Conservation (phyloP, 2,797 vertebrate species). For the Cheirogaleus major region DNA sequence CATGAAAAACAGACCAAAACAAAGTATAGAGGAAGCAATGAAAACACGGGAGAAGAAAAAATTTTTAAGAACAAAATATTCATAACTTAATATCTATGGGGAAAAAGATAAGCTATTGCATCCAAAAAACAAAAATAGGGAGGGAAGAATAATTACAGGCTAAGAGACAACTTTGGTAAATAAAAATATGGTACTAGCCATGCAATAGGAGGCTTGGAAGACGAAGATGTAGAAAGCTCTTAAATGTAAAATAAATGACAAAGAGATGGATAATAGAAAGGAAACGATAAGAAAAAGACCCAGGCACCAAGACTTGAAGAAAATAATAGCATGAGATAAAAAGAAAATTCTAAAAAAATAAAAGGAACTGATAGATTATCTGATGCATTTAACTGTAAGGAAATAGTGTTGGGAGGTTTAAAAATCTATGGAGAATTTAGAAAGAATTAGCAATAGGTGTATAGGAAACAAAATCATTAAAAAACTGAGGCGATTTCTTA, state of each 20-base stretch:
- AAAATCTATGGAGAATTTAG: conserved; percentile 11
- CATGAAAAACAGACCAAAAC: background rate
- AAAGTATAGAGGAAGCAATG: background rate
- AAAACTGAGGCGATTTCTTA: conserved; percentile 3
- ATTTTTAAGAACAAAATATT: background rate
- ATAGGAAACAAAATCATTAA: conserved; percentile 14
- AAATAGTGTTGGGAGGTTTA: background rate
- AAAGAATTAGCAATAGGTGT: background rate
- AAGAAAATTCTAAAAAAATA: background rate
- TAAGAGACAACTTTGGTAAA: conserved; percentile 13
- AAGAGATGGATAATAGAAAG: background rate
- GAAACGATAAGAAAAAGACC: background rate
- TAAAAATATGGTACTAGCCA: conserved; percentile 48
- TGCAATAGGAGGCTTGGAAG: background rate
- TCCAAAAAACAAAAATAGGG: background rate
- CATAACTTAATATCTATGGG: background rate
- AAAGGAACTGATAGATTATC: background rate
- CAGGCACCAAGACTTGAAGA: background rate
- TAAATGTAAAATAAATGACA: background rate
- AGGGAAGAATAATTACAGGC: background rate
- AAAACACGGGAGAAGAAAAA: background rate
- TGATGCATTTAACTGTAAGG: background rate
- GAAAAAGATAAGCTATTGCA: background rate
- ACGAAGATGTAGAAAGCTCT: conserved; percentile 3
- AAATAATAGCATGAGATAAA: conserved; percentile 4